Percentiles rank a stretch among this genome's conserved stretches.
phyloP scores from a whole-genome alignment of 1,140 invertebrate genomes.

The Bombus superbus region DNA sequence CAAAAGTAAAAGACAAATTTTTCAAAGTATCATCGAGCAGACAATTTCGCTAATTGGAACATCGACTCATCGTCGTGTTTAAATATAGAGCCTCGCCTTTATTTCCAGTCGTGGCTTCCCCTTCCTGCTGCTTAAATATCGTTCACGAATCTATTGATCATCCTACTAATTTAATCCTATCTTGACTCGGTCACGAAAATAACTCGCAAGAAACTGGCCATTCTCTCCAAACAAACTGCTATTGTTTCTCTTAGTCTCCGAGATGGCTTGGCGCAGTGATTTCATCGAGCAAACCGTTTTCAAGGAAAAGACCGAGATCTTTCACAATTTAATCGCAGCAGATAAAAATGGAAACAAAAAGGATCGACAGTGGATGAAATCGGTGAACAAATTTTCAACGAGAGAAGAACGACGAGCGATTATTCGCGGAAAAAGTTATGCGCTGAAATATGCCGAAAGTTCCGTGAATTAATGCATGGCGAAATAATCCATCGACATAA shows the following conservation, averaged over 20 bases:
- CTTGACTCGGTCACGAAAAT: not conserved
- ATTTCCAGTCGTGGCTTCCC: not conserved
- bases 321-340: not conserved
- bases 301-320: not conserved
- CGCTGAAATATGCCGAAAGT: slow-evolving; percentile 8
- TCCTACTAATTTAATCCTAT: not conserved
- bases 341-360: not conserved
- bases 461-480: slow-evolving; percentile 30
- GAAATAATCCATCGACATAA: slow-evolving; percentile 41
- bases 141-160: not conserved
- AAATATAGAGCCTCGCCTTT: not conserved
- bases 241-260: rapidly evolving
- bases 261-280: not conserved
- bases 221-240: not conserved
- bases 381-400: too few species aligned
- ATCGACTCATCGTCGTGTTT: slow-evolving; percentile 28
- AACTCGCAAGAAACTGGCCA: not conserved
- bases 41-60: slow-evolving; percentile 30
- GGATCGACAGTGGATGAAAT: too few species aligned
- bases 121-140: not conserved
- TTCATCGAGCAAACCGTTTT: too few species aligned
- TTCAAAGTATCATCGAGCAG: too few species aligned
- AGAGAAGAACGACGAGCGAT: too few species aligned
- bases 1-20: not conserved
- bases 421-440: not conserved